A percentile compares a stretch with the other conserved stretches of the same genome.
phyloP scores from a whole-genome alignment of 1,140 invertebrate genomes.

The Drosophila auraria region DNA sequence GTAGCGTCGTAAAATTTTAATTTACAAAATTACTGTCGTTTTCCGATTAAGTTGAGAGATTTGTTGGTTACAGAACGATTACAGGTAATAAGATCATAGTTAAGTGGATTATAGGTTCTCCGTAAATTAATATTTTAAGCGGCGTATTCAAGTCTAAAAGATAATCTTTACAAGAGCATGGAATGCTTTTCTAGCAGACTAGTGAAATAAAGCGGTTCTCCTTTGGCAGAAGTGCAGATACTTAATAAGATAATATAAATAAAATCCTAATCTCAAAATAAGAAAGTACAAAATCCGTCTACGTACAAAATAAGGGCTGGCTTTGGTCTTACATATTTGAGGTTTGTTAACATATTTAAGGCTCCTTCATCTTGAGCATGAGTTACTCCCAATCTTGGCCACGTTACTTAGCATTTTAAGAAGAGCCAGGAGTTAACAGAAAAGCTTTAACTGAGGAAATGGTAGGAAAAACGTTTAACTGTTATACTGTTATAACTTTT shows the following conservation, averaged over 20 bases:
- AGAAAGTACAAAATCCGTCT: slow-evolving; percentile 29
- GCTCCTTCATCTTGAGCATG: slow-evolving; percentile 10
- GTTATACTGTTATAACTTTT: neutral
- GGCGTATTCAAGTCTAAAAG: slow-evolving; percentile 4
- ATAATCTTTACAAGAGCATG: slow-evolving; percentile 40
- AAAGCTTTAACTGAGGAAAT: no score
- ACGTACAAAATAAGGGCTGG: slow-evolving; percentile 29
- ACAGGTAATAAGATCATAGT: slow-evolving; percentile 30
- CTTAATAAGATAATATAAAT: slow-evolving; percentile 19
- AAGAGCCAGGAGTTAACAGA: neutral
- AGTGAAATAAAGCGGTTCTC: slow-evolving; percentile 24
- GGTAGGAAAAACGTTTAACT: no score
- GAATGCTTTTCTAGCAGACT: slow-evolving; percentile 34
- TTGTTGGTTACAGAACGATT: slow-evolving; percentile 22
- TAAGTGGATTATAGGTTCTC: slow-evolving; percentile 22
- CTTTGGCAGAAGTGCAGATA: slow-evolving; percentile 10
- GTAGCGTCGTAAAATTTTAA: slow-evolving; percentile 30
- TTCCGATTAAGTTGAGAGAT: slow-evolving; percentile 14
- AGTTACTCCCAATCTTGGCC: neutral
- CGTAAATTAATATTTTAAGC: slow-evolving; percentile 19
- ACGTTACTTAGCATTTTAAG: neutral
- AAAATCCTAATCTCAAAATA: slow-evolving; percentile 19
- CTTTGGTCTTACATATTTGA: slow-evolving; percentile 22
- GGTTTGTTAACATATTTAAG: slow-evolving; percentile 10
- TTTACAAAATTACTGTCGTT: slow-evolving; percentile 40